These are phyloP conservation scores for Acrocephalus arundinaceus DNA, from an alignment of 2,113 vertebrate species.

Conservation along the genomic window DNA sequence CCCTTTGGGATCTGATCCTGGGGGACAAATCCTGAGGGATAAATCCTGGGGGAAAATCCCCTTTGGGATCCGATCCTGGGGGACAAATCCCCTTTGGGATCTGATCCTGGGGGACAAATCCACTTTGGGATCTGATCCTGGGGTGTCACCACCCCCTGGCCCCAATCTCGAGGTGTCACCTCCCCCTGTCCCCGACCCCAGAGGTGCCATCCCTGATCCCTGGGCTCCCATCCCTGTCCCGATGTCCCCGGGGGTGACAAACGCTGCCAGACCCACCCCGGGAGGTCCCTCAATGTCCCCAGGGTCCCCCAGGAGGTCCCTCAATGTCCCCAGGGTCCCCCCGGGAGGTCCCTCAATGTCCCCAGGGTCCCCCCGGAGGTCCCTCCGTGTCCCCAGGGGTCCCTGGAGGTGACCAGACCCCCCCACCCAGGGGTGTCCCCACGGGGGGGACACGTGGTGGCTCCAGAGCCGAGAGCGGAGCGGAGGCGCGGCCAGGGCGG, in stretches of 20 bases:
- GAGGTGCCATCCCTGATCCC: no score
- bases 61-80: neutral
- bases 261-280: no score
- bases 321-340: neutral
- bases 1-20: no score
- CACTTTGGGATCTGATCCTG: no score
- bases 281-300: neutral
- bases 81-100: neutral
- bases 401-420: neutral
- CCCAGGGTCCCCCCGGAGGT: neutral
- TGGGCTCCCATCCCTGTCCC: no score
- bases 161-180: no score
- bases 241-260: no score
- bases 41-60: no score
- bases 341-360: no score
- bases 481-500: neutral
- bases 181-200: no score
- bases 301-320: neutral
- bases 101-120: neutral
- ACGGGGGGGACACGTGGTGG: neutral
- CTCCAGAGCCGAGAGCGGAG: neutral
- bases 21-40: no score
- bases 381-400: neutral
- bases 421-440: neutral
- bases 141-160: neutral